Conservation (phyloP, 2,888 invertebrate species). For the Asteroscopus sphinx region DNA sequence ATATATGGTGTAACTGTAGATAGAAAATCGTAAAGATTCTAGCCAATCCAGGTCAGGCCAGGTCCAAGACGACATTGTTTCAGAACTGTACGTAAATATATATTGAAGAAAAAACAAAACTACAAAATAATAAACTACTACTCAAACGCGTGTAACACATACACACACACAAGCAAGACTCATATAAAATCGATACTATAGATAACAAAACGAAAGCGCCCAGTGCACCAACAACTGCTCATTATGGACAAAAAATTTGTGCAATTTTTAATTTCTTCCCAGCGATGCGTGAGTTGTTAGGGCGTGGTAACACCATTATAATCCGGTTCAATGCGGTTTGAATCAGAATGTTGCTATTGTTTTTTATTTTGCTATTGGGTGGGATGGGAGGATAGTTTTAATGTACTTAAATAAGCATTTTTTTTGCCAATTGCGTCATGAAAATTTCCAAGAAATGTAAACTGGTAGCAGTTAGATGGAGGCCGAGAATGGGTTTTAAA, state of each 20-base stretch:
- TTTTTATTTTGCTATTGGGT: slow-evolving; percentile 27
- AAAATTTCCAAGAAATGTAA: too few relatives aligned
- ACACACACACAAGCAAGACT: not conserved
- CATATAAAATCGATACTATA: slow-evolving; percentile 2
- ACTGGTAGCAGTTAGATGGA: too few relatives aligned
- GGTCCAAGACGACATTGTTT: too few relatives aligned
- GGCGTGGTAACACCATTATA: slow-evolving; percentile 56
- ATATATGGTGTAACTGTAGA: too few relatives aligned
- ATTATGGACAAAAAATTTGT: slow-evolving; percentile 56
- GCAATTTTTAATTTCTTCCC: slow-evolving; percentile 57
- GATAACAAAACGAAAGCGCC: slow-evolving; percentile 13
- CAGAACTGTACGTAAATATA: too few relatives aligned
- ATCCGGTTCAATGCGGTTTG: slow-evolving; percentile 33
- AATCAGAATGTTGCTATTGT: slow-evolving; percentile 47
- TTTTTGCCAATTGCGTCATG: too few relatives aligned
- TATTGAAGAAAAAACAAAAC: not conserved
- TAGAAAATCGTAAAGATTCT: too few relatives aligned
- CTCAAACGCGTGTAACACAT: not conserved
- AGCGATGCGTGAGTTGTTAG: slow-evolving; percentile 53
- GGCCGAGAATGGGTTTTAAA: too few relatives aligned
- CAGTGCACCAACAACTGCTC: slow-evolving; percentile 43
- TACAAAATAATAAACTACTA: not conserved
- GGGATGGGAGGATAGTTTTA: not conserved
- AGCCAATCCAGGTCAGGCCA: too few relatives aligned
- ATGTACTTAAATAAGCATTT: too few relatives aligned